Conservation (phyloP, 2,113 vertebrate species). For the Sminthopsis crassicaudata region DNA sequence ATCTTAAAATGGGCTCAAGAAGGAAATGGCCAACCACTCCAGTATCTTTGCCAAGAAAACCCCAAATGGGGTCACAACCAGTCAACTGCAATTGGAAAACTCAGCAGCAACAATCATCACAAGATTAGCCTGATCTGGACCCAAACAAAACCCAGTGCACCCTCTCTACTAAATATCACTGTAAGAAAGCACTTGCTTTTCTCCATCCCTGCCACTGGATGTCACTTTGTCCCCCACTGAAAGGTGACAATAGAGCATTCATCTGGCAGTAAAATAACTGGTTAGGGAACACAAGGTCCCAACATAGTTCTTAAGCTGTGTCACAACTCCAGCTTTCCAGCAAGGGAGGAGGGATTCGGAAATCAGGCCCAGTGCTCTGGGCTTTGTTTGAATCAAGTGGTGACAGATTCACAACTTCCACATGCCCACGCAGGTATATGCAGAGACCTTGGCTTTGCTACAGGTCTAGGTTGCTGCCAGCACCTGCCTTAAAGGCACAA, state of each 20-base stretch:
- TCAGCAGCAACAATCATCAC: background rate
- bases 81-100: background rate
- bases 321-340: background rate
- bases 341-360: background rate
- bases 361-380: background rate
- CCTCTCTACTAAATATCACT: background rate
- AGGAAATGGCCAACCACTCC: background rate
- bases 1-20: background rate
- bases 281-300: background rate
- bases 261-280: background rate
- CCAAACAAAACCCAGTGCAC: accelerated
- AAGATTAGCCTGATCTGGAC: background rate
- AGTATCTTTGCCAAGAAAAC: background rate
- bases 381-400: background rate
- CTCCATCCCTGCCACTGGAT: conserved; percentile 33
- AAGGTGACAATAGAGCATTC: background rate
- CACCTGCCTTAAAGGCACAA: background rate
- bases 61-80: background rate
- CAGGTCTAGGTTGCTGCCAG: background rate
- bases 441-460: background rate
- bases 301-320: background rate
- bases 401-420: background rate
- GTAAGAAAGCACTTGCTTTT: conserved; percentile 49
- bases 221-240: conserved; percentile 56
- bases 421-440: background rate